Percentiles rank a stretch among this genome's conserved stretches.
These are phyloP conservation scores for Caenorhabditis sp. DNA, from an alignment of 2,888 invertebrate species.

Conservation along the genomic window DNA sequence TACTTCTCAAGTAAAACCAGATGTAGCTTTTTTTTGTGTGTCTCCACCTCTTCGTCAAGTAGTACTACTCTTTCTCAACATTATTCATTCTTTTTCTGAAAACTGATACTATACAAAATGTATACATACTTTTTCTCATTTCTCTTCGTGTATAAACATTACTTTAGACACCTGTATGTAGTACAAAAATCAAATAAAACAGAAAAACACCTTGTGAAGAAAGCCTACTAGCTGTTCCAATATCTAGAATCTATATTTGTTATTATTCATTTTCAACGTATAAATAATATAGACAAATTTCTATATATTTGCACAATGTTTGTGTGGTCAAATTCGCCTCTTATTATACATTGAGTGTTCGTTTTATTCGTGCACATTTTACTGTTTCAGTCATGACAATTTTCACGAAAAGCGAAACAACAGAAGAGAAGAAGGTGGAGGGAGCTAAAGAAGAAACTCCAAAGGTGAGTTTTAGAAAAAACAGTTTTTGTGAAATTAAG, in stretches of 20 bases:
- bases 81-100: not conserved
- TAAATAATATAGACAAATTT: constrained; percentile 32
- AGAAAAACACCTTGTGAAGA: too few relatives aligned
- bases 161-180: too few relatives aligned
- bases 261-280: constrained; percentile 9
- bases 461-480: constrained; percentile 23
- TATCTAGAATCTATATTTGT: constrained; percentile 27
- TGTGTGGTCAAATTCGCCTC: constrained; percentile 21
- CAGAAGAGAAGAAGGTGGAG: constrained; percentile 47
- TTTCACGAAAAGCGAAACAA: constrained; percentile 54
- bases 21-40: not conserved
- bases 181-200: too few relatives aligned
- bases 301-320: constrained; percentile 15
- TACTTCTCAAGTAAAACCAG: not conserved
- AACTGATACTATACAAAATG: not conserved
- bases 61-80: not conserved
- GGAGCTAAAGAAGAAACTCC: constrained; percentile 38
- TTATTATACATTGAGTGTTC: constrained; percentile 8
- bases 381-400: constrained; percentile 49
- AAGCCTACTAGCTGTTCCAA: constrained; percentile 23
- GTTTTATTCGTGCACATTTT: constrained; percentile 2
- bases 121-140: too few relatives aligned
- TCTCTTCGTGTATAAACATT: too few relatives aligned
- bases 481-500: constrained; percentile 1
- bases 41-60: not conserved